A percentile compares a stretch with the other conserved stretches of the same genome.
phyloP scores from a whole-genome alignment of 23 tunicate genomes.

The Ciona savignyi region DNA sequence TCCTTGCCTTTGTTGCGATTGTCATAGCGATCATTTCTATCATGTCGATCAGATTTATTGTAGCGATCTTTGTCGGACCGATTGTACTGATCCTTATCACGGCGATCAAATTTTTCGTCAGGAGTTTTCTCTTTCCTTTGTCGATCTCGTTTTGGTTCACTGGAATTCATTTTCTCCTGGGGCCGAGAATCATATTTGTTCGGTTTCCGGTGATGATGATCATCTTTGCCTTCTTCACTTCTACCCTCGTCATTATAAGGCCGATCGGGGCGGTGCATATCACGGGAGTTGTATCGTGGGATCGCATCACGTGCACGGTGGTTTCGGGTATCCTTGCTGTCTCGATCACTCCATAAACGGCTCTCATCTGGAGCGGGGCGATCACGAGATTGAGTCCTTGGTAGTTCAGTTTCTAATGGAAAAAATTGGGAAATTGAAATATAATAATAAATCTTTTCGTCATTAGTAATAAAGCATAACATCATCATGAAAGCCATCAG shows the following conservation, averaged over 20 bases:
- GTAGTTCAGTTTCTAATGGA: background rate
- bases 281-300: constrained; percentile 1
- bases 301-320: background rate
- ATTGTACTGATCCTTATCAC: background rate
- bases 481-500: constrained; percentile 5
- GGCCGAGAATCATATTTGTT: background rate
- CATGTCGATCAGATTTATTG: background rate
- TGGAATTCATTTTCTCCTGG: background rate
- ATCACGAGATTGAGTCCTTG: background rate
- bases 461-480: too few relatives aligned
- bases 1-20: background rate
- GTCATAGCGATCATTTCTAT: background rate
- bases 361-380: background rate
- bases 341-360: background rate
- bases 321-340: background rate
- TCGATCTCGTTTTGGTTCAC: background rate
- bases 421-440: too few relatives aligned
- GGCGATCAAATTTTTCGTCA: background rate
- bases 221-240: background rate
- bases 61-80: background rate
- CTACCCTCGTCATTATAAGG: background rate
- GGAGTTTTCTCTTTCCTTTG: background rate
- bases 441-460: too few relatives aligned
- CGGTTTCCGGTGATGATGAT: background rate
- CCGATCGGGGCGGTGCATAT: background rate